Conservation (phyloP, 2,113 vertebrate species). For the Dicrurus megarhynchus region DNA sequence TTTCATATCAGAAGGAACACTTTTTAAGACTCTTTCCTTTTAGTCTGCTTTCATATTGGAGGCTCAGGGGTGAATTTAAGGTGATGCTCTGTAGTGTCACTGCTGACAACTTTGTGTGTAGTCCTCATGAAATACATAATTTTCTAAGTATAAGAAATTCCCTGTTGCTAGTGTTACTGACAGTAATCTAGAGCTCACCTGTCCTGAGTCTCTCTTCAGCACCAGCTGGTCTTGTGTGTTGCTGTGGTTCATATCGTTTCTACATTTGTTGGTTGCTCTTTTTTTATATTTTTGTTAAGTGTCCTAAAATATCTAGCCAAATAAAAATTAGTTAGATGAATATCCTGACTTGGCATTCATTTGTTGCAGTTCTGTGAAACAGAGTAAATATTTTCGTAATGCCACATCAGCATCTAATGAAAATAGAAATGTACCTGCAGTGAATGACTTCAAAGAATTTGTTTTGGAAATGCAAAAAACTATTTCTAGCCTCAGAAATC, state of each 20-base stretch:
- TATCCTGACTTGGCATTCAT: neutral
- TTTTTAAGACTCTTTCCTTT: neutral
- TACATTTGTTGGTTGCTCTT: neutral
- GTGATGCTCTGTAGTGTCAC: neutral
- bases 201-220: neutral
- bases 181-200: neutral
- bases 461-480: constrained; percentile 94
- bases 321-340: neutral
- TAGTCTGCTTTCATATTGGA: neutral
- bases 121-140: neutral
- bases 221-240: neutral
- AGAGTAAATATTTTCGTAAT: constrained; percentile 61
- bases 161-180: neutral
- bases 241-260: neutral
- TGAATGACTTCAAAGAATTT: constrained; percentile 90
- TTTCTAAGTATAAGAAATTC: neutral
- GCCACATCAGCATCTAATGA: constrained; percentile 65
- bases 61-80: neutral
- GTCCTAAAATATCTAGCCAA: neutral
- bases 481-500: constrained; percentile 90
- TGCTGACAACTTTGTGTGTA: neutral
- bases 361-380: constrained; percentile 67
- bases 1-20: neutral
- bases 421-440: constrained; percentile 62
- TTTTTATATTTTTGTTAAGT: neutral